Evolutionary conservation across 2,888 invertebrate species (phyloP).

Genomic region (Drosophila mercatorum): DNA sequence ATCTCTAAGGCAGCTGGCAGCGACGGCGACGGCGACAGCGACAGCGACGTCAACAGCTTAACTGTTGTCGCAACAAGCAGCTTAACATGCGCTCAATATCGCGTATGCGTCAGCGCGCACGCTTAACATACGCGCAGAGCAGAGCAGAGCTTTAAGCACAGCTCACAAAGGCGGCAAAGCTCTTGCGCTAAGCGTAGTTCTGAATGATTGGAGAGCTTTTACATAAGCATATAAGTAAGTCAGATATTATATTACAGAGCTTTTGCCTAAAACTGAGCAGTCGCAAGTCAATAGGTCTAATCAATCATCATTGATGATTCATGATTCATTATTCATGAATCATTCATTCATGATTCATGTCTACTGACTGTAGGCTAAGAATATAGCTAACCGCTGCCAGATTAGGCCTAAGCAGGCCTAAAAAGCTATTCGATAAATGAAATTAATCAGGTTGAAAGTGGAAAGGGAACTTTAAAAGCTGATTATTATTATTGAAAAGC

Average conservation of each 20-base stretch:
- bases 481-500: no score
- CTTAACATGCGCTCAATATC: slow-evolving; percentile 55
- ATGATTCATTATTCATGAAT: background rate
- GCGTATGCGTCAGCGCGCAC: slow-evolving; percentile 31
- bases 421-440: no score
- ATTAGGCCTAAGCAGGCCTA: no score
- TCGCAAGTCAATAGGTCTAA: no score
- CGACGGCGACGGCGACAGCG: background rate
- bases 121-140: background rate
- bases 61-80: slow-evolving; percentile 71
- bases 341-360: background rate
- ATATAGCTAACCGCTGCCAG: no score
- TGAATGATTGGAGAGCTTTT: background rate
- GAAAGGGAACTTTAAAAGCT: no score
- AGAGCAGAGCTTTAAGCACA: slow-evolving; percentile 5
- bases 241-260: background rate
- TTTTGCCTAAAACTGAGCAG: no score
- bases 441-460: no score
- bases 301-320: no score
- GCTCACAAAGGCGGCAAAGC: slow-evolving; percentile 2
- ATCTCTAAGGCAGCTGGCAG: background rate
- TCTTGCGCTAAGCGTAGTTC: background rate
- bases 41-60: slow-evolving; percentile 42
- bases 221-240: no score
- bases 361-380: no score